Base-by-base conservation (phyloP, 2,113 vertebrate species). In the Petrocephalus microphthalmus region DNA sequence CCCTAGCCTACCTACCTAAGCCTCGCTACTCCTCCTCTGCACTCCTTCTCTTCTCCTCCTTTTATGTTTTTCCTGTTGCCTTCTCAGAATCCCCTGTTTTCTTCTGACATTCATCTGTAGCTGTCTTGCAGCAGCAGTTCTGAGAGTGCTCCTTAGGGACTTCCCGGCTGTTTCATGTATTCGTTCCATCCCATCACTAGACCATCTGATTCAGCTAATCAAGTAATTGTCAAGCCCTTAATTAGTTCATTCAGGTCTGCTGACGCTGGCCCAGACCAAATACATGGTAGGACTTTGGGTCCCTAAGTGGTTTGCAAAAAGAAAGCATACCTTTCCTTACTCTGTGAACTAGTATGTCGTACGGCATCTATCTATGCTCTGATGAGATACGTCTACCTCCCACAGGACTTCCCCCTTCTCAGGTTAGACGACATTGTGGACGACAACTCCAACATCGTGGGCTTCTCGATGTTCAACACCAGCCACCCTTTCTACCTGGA, bases 391-490 rank as follows among this genome's bases (percentile, higher is more conserved):
- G 84, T 91, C 84, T 89, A 78, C 89, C 85, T 84, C 87, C 88
- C 87, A 90, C 88, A 98, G 97, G 97, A 98, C 91, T 98, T 98
- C 91, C 97, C 97, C 0, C 94, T 97, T 29, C 92, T 98, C 91
- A 96, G 95, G 88, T 92, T 98, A 92, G 97, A 97, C 8, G 97
- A 97, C 33, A 94, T 98, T 0, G 96, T 97, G 84, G 96, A 97
- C 47, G 97, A 97, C 29, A 96, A 97, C 82, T 97, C 97, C 92
- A 98, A 97, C 89, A 96, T 98, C 19, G 92, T 98, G 89, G 97
- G 97, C 52, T 98, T 98, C 93, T 98, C 97, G 90, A 97, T 98
- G 97, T 97, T 97, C 88, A 98, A 98, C 96, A 97, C 96, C 87
- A 97, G 95, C 6, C 97, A 98, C 84, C 97, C 97, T 11, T 98